phyloP scores from a whole-genome alignment of 2,888 invertebrate genomes.

The Dolomedes plantarius region DNA sequence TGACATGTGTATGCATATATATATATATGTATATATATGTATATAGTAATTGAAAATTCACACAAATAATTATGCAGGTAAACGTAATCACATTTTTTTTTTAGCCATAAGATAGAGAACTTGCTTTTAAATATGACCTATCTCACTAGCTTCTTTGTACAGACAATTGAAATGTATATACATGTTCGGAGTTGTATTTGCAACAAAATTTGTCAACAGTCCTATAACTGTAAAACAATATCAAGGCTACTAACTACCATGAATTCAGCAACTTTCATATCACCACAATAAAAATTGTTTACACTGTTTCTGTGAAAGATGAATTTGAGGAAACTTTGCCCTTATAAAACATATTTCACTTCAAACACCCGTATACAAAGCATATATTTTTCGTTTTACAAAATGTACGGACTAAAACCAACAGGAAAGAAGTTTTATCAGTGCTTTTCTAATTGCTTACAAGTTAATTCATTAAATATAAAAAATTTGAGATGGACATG shows the following conservation, averaged over 20 bases:
- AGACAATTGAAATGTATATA: background rate
- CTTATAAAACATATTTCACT: background rate
- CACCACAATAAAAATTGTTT: background rate
- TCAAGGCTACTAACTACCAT: background rate
- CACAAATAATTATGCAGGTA: no score
- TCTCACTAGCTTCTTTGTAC: background rate
- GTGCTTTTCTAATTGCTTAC: no score
- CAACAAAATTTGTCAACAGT: background rate
- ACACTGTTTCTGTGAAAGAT: background rate
- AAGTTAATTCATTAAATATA: no score
- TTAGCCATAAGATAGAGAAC: no score
- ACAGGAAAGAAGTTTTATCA: no score
- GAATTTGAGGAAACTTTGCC: background rate
- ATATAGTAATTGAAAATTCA: background rate
- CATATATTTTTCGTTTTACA: background rate
- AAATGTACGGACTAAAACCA: background rate
- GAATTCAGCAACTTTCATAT: background rate
- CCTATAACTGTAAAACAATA: no score
- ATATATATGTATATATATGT: no score
- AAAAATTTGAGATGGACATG: no score
- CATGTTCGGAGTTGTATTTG: background rate
- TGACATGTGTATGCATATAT: background rate
- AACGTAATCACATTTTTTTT: no score
- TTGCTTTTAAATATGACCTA: background rate
- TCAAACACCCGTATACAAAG: conserved; percentile 8